Evolutionary conservation across 2,888 invertebrate genomes (phyloP).

Genomic region (Orthosia incerta): DNA sequence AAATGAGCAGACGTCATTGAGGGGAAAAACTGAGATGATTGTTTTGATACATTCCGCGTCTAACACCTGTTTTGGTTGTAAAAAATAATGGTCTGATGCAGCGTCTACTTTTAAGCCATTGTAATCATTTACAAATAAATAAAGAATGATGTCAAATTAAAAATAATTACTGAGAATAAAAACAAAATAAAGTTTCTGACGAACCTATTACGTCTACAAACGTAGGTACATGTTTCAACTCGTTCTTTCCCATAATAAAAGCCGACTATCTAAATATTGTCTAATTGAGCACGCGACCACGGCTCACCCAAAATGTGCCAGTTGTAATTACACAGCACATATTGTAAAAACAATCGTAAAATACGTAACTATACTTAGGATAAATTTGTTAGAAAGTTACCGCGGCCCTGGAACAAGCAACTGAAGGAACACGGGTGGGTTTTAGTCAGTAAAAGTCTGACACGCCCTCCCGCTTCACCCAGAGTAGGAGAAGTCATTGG

Average conservation of each 20-base stretch:
- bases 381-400: no score
- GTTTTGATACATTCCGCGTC: constrained; percentile 4
- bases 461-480: no score
- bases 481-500: no score
- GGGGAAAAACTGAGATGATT: constrained; percentile 9
- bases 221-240: neutral
- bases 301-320: neutral
- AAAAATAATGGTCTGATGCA: neutral
- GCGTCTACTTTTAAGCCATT: neutral
- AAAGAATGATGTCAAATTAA: neutral
- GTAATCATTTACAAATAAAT: constrained; percentile 13
- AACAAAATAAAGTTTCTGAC: neutral
- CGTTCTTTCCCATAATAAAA: constrained; percentile 25
- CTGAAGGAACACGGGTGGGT: no score
- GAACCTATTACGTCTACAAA: neutral
- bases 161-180: no score
- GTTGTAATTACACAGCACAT: constrained; percentile 29
- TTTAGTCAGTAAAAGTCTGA: no score
- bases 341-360: constrained; percentile 14
- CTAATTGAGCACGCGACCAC: constrained; percentile 20
- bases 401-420: no score
- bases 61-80: constrained; percentile 4
- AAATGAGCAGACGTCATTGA: neutral
- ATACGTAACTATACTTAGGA: constrained; percentile 1
- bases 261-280: neutral